Conservation (phyloP, 2,113 vertebrate species). For the Turdus rufiventris region DNA sequence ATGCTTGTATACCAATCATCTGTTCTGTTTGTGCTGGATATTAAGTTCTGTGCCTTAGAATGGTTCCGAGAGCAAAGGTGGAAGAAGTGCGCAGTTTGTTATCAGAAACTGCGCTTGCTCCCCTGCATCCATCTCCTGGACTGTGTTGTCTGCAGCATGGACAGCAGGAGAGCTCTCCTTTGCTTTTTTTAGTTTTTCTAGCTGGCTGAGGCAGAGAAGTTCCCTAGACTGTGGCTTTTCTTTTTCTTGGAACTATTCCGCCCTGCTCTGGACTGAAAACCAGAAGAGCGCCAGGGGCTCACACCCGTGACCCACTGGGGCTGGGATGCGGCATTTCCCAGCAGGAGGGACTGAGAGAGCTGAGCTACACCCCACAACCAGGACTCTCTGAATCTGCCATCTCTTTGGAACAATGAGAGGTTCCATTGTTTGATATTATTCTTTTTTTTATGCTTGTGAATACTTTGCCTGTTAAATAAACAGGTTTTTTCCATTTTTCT, state of each 20-base stretch:
- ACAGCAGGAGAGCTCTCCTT: not conserved
- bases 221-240: not conserved
- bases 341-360: fast-evolving
- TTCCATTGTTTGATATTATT: not conserved
- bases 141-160: not conserved
- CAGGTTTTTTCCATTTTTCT: not conserved
- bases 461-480: not conserved
- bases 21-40: not conserved
- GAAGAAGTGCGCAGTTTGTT: fast-evolving
- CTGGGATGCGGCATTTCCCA: not conserved
- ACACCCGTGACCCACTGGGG: fast-evolving
- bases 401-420: not conserved
- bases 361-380: fast-evolving
- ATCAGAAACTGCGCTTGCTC: not conserved
- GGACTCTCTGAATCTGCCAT: not conserved
- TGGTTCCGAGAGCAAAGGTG: fast-evolving
- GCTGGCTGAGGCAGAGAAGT: not conserved
- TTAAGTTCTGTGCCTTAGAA: not conserved
- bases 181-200: not conserved
- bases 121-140: fast-evolving
- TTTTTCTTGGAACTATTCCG: not conserved
- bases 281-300: fast-evolving
- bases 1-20: fast-evolving
- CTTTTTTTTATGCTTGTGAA: not conserved
- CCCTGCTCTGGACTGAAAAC: not conserved